A percentile compares a stretch with the other conserved stretches of the same genome.
phyloP scores from a whole-genome alignment of 2,888 invertebrate species.

The Pyrgus malvae region DNA sequence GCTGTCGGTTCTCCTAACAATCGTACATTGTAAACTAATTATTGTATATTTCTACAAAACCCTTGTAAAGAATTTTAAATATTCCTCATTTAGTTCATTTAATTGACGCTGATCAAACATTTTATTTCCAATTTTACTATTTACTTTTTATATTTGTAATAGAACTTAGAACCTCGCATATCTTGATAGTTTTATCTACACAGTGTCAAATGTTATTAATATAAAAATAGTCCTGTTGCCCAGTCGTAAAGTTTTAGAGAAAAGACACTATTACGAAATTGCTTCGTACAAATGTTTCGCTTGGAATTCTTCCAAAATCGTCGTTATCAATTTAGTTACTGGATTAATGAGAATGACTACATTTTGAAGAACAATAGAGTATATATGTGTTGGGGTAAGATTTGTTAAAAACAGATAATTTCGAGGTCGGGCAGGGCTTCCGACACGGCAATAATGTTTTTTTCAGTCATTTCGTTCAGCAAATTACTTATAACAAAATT shows the following conservation, averaged over 20 bases:
- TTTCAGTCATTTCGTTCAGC: neutral
- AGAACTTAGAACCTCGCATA: neutral
- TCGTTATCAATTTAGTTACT: slow-evolving; percentile 64
- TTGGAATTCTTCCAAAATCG: slow-evolving; percentile 74
- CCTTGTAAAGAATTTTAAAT: too few relatives aligned
- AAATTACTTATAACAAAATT: neutral
- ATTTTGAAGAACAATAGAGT: slow-evolving; percentile 25
- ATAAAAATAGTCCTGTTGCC: slow-evolving; percentile 65
- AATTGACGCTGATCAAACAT: too few relatives aligned
- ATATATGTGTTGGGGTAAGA: slow-evolving; percentile 7
- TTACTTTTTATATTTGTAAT: neutral
- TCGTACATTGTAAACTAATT: too few relatives aligned
- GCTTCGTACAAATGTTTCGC: slow-evolving; percentile 62
- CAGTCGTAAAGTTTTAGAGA: slow-evolving; percentile 56
- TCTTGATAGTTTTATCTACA: neutral
- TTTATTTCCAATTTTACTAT: too few relatives aligned
- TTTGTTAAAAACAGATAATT: slow-evolving; percentile 21
- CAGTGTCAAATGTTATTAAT: slow-evolving; percentile 43
- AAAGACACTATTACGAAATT: slow-evolving; percentile 73
- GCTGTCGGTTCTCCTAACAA: too few relatives aligned
- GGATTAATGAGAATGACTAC: slow-evolving; percentile 64
- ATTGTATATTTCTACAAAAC: too few relatives aligned
- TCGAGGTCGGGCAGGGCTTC: slow-evolving; percentile 14
- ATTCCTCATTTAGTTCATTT: too few relatives aligned
- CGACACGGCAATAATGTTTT: neutral